Conservation (phyloP, 2,888 invertebrate species). For the Argyresthia goedartella region DNA sequence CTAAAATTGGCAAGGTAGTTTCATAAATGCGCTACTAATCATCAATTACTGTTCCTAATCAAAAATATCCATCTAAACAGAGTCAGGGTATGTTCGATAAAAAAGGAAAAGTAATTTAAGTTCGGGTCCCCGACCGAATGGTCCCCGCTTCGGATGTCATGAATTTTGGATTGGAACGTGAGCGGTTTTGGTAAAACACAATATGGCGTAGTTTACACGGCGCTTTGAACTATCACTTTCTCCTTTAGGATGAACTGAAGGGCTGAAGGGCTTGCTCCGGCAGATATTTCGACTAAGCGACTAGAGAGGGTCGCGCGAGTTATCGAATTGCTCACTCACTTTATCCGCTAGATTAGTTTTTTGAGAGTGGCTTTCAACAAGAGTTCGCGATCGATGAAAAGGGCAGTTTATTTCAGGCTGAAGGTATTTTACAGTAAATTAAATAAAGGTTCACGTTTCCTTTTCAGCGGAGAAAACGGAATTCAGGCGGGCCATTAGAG, state of each 20-base stretch:
- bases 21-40: too few species aligned
- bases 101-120: too few species aligned
- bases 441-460: too few species aligned
- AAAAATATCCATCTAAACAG: too few species aligned
- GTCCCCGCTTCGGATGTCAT: too few species aligned
- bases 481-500: too few species aligned
- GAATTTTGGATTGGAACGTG: neutral
- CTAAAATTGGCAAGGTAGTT: too few species aligned
- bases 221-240: neutral
- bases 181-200: neutral
- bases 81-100: too few species aligned
- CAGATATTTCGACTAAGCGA: neutral
- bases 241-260: neutral
- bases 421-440: too few species aligned
- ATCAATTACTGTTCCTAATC: too few species aligned
- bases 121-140: too few species aligned
- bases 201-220: neutral
- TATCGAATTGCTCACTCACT: conserved; percentile 1
- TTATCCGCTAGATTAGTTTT: conserved; percentile 1
- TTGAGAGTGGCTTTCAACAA: neutral
- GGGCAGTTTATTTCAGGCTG: neutral
- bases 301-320: neutral
- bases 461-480: too few species aligned
- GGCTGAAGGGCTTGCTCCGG: neutral
- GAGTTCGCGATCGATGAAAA: neutral